phyloP scores from a whole-genome alignment of 1,140 invertebrate species.

The Archegozetes longisetosus region DNA sequence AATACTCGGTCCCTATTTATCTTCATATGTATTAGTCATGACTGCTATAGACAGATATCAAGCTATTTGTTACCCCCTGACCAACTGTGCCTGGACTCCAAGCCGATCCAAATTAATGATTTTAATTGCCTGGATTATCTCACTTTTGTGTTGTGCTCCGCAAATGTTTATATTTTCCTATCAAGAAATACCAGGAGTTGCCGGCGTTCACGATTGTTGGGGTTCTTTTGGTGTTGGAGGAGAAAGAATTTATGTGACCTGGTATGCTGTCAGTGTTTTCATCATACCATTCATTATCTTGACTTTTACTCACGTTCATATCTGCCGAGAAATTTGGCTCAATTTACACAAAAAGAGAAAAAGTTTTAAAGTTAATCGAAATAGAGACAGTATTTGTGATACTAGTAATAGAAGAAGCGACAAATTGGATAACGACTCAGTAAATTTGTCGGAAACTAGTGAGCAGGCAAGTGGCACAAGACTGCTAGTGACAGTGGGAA shows the following conservation, averaged over 20 bases:
- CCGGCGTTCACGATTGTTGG: conserved; percentile 37
- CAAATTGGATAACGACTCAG: background rate
- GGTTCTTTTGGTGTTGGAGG: conserved; percentile 38
- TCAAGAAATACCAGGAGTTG: conserved; percentile 32
- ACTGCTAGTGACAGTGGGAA: background rate
- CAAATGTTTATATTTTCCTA: conserved; percentile 39
- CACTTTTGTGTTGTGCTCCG: conserved; percentile 43
- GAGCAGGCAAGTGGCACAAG: background rate
- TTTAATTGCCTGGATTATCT: conserved; percentile 41
- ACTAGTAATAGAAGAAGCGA: background rate
- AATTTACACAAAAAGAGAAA: conserved; percentile 13
- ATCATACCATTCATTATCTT: conserved; percentile 21
- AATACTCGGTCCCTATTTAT: conserved; percentile 43
- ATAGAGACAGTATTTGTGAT: background rate
- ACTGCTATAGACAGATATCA: conserved; percentile 50
- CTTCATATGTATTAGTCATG: conserved; percentile 45
- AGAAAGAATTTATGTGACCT: conserved; percentile 43
- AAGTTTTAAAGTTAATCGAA: conserved; percentile 9
- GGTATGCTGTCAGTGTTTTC: conserved; percentile 27
- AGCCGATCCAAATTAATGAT: conserved; percentile 34
- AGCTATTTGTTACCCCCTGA: conserved; percentile 42
- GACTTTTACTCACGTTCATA: conserved; percentile 16
- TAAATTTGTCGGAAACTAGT: background rate
- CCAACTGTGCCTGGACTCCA: conserved; percentile 23
- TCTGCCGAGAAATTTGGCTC: conserved; percentile 14